Percentiles rank a stretch among this genome's conserved stretches.
Conservation (phyloP, 2,797 vertebrate species). For the Acipenser transmontanus region DNA sequence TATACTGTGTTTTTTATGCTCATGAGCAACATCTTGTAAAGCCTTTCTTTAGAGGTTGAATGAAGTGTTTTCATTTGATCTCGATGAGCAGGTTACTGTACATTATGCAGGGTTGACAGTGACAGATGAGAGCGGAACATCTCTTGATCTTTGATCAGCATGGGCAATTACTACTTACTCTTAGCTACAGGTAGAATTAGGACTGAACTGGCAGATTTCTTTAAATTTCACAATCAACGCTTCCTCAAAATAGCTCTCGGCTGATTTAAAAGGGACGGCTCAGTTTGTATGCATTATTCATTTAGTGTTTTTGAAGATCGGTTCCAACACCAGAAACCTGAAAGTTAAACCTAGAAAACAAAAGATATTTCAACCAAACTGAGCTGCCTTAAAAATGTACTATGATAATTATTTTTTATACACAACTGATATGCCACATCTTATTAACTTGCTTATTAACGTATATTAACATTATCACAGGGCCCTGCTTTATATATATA, state of each 20-base stretch:
- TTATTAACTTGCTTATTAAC: too few relatives aligned
- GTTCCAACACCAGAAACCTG: too few relatives aligned
- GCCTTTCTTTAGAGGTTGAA: not conserved
- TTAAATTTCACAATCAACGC: not conserved
- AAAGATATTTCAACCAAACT: too few relatives aligned
- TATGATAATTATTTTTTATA: too few relatives aligned
- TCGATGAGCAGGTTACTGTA: not conserved
- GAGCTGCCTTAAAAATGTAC: too few relatives aligned
- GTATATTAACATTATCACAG: too few relatives aligned
- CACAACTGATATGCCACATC: too few relatives aligned
- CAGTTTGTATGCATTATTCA: not conserved
- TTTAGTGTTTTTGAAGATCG: not conserved
- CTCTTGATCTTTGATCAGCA: slow-evolving; percentile 5
- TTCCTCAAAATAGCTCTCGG: not conserved
- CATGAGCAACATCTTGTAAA: not conserved
- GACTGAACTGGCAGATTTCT: slow-evolving; percentile 3
- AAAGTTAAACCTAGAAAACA: too few relatives aligned
- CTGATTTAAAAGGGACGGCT: not conserved
- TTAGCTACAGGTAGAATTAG: not conserved
- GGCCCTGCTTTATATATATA: too few relatives aligned
- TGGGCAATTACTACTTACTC: not conserved
- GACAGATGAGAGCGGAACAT: slow-evolving; percentile 1
- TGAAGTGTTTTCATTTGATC: not conserved
- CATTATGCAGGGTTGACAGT: not conserved
- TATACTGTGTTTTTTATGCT: too few relatives aligned